Base-by-base conservation (phyloP, 1,140 invertebrate species). In the Platyscapa corneri region DNA sequence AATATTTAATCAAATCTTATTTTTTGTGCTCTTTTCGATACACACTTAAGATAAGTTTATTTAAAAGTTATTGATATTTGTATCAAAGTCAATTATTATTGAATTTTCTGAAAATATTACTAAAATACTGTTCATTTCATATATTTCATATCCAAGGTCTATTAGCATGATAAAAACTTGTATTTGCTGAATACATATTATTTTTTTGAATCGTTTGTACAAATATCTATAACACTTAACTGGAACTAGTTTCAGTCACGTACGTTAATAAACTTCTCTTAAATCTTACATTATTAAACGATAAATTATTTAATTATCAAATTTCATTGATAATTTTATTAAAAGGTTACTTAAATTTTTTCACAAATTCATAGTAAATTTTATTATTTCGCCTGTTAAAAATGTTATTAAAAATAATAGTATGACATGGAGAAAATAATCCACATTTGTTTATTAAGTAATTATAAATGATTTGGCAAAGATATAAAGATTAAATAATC, bases 1-100 rank as follows among this genome's bases (percentile, higher is more conserved):
- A 67, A 34, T 60, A 34, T 67, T 34, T 34, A 67, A 70, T 70
- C 67, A 70, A 37, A 70, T 70, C 67, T 70, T 70, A 37, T 70
- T 39, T 37, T 70, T 37, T 6, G 18, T 60, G 20, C 37, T 37
- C 8, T 20, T 70, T 34, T 70, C 3, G 1, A 70, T 20, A 32
- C 32, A 37, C 20, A 37, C 67, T 37, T 39, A 34, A 70, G 32
- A 70, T 70, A 70, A 37, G 32, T 70, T 34, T 70, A 37, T 70
- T 70, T 70, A 12, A 70, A 37, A 70, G 32, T 34, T 37, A 70
- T 70, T 20, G 34, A 70, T 70, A 70, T 70, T 70, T 67, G 65
- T 67, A 34, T 67, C 30, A 67, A 67, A 34, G 32, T 67, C n/a
- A 67, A 67, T 67, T 70, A 37, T 70, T 70, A 70, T 70, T 39